A percentile compares a stretch with the other conserved stretches of the same genome.
Conservation (phyloP, 2,113 vertebrate species). For the Bombycilla garrulus region DNA sequence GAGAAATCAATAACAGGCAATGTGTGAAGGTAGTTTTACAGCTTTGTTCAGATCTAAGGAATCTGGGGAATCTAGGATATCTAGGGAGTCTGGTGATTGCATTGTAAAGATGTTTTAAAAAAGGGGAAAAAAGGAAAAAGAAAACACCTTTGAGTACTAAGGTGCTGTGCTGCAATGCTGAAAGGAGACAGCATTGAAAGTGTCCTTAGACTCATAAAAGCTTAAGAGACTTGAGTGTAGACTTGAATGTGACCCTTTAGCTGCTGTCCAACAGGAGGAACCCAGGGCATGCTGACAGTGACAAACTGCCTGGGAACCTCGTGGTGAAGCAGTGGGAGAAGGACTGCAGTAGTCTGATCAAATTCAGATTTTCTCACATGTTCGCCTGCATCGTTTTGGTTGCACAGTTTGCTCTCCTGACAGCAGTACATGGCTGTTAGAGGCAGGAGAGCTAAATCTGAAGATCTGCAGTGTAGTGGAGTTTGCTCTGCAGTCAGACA, state of each 20-base stretch:
- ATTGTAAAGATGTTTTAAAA: neutral
- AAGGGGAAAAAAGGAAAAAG: accelerated
- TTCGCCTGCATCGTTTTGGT: neutral
- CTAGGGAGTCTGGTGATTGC: neutral
- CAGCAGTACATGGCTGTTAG: neutral
- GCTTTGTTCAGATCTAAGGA: neutral
- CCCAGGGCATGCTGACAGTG: accelerated
- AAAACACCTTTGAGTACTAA: accelerated
- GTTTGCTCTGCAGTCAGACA: neutral
- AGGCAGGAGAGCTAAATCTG: neutral
- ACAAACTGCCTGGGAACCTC: neutral
- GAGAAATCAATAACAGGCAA: neutral
- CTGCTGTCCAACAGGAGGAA: neutral
- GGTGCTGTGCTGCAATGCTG: neutral
- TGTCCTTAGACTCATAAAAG: neutral
- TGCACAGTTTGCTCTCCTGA: neutral
- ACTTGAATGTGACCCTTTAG: neutral
- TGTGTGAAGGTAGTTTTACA: neutral
- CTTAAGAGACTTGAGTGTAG: neutral
- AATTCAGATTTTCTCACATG: neutral
- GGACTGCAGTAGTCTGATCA: neutral
- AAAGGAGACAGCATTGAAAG: neutral
- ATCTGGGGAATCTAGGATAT: neutral
- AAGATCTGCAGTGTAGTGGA: neutral
- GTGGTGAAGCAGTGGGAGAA: neutral